Evolutionary conservation across 1,140 invertebrate genomes (phyloP).

Genomic region (Trichogramma pretiosum): DNA sequence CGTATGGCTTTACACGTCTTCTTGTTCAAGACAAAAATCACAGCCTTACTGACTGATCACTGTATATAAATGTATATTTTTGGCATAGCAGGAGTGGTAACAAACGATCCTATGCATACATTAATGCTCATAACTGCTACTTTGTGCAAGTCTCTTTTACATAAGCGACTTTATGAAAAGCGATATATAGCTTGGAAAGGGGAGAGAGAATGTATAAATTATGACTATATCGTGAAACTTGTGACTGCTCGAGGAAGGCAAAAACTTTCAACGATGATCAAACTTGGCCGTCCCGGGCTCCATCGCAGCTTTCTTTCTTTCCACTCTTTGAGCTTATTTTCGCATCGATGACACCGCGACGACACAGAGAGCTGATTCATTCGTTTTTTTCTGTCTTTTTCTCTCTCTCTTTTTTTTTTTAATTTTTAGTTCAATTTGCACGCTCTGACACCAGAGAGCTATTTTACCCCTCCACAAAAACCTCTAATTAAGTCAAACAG

Average conservation of each 20-base stretch:
- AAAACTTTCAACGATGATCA: constrained; percentile 10
- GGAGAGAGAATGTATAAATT: constrained; percentile 42
- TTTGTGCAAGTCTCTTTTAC: constrained; percentile 8
- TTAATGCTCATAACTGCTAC: constrained; percentile 10
- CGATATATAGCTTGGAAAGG: constrained; percentile 26
- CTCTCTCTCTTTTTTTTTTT: not conserved
- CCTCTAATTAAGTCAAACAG: too few relatives aligned
- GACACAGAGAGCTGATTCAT: too few relatives aligned
- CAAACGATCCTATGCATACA: constrained; percentile 3
- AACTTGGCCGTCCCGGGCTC: constrained; percentile 20
- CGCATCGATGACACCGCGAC: constrained; percentile 28
- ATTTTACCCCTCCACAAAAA: too few relatives aligned
- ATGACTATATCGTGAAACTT: constrained; percentile 32
- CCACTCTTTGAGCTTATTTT: constrained; percentile 31
- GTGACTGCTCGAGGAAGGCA: not conserved
- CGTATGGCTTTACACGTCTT: too few relatives aligned
- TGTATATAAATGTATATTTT: too few relatives aligned
- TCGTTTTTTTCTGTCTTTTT: not conserved
- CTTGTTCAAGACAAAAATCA: not conserved
- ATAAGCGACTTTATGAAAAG: constrained; percentile 22
- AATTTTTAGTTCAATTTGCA: too few relatives aligned
- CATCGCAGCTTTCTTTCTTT: constrained; percentile 3
- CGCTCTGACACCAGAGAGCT: too few relatives aligned
- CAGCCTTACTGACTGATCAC: too few relatives aligned
- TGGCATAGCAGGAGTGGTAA: constrained; percentile 1